A percentile compares a stretch with the other conserved stretches of the same genome.
Evolutionary conservation across 2,797 vertebrate species (phyloP).

Genomic region (Microhierax caerulescens): DNA sequence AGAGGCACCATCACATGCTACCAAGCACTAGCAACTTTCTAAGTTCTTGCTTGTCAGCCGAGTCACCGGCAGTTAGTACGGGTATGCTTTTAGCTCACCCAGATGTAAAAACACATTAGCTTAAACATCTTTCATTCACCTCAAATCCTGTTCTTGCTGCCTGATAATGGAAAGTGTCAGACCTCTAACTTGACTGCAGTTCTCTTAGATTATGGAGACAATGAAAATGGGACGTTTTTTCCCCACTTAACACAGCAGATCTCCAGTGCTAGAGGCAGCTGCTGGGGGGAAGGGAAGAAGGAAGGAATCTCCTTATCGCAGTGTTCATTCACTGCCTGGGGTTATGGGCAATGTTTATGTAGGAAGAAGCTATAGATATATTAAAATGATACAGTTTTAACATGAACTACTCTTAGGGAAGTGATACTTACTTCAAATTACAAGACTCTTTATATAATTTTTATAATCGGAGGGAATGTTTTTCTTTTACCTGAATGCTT

Average conservation of each 20-base stretch:
- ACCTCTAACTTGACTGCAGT: neutral
- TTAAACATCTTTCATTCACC: neutral
- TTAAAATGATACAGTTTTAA: neutral
- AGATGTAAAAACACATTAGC: neutral
- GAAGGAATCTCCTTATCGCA: neutral
- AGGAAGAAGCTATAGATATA: neutral
- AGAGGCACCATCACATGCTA: neutral
- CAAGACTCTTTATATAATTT: neutral
- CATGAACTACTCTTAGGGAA: neutral
- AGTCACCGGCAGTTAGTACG: neutral
- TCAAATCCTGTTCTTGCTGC: neutral
- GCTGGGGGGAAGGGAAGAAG: neutral
- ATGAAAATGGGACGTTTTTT: neutral
- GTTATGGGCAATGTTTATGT: neutral
- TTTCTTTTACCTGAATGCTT: conserved; percentile 96
- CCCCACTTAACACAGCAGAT: neutral
- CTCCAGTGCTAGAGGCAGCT: neutral
- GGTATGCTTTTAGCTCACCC: neutral
- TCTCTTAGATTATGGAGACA: neutral
- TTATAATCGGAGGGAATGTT: neutral
- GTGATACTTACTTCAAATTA: neutral
- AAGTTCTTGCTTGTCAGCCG: neutral
- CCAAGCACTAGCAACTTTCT: neutral
- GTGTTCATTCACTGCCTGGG: neutral
- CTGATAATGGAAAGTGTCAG: neutral